Evolutionary conservation across 1,140 invertebrate genomes (phyloP), one percentile per base, ranked within the genome.

Genomic region (Drosophila gunungcola): DNA sequence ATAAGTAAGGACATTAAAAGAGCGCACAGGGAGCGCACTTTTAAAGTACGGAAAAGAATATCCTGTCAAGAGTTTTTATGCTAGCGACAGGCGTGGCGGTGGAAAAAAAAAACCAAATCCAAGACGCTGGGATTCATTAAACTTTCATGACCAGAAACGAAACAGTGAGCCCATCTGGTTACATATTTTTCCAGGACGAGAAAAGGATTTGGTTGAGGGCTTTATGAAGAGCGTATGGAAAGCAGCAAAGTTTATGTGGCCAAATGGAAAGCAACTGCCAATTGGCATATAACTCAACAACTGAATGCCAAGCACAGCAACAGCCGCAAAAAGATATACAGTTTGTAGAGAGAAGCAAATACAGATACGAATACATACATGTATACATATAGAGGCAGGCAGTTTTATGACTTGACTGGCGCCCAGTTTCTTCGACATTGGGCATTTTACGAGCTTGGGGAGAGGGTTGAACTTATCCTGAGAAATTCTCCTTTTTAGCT

Each of bases 231-330:
- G 39, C 65, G 72, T 75, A 75, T 75, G 73, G 73, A 53, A 75
- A 75, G 42, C 64, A 69, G 62, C 55, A 39, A 32, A 74, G 57
- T 80, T 79, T 74, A 74, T 80, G 70, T 69, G 70, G 48, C 62
- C 76, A 79, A 79, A 79, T 73, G 68, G 76, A 79, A 73, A 79
- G 76, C 69, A 74, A 80, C 70, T 80, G 79, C 73, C 68, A 81
- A 82, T 82, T 81, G 79, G 67, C 74, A 62, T 82, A 82, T 74
- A 82, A 82, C 78, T 81, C 78, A 82, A 68, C 62, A 61, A 56
- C 51, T 48, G 51, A 63, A 63, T 63, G 51, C 16, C 42, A 54
- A 41, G 38, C 39, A 36, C 38, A 51, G 13, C 13, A 16, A 52
- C 29, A 67, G 54, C 42, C 54, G 29, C 67, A 70, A 70, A 57